Evolutionary conservation across 2,888 invertebrate species (phyloP).

Genomic region (Rhogogaster chlorosoma): DNA sequence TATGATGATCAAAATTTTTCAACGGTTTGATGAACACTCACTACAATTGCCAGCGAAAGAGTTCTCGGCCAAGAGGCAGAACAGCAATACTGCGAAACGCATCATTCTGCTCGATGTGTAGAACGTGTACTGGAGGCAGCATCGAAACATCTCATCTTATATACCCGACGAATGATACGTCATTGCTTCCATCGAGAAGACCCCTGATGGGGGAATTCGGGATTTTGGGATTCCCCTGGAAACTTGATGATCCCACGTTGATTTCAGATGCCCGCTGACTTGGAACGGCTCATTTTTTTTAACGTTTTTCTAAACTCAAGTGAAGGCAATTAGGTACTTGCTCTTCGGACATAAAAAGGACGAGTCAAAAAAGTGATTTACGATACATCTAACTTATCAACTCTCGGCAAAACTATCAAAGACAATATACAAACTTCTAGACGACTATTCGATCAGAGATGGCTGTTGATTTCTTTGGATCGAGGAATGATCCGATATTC

Average conservation of each 20-base stretch:
- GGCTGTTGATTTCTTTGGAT: not conserved
- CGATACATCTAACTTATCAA: no score
- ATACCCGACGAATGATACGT: not conserved
- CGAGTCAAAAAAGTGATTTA: no score
- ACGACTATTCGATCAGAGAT: no score
- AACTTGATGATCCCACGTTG: not conserved
- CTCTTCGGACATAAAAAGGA: not conserved
- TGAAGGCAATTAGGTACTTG: not conserved
- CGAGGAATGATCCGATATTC: not conserved
- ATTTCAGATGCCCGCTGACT: not conserved
- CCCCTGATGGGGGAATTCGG: not conserved
- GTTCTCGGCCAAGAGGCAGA: not conserved
- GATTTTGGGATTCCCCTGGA: not conserved
- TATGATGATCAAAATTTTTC: not conserved
- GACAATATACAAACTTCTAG: no score
- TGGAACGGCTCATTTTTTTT: not conserved
- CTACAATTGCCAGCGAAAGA: not conserved
- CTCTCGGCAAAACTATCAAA: no score
- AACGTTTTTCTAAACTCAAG: not conserved
- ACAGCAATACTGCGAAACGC: not conserved
- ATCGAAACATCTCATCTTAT: not conserved
- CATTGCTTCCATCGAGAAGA: not conserved
- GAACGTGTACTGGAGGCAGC: not conserved
- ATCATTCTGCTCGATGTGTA: not conserved
- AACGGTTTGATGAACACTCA: not conserved